These are phyloP conservation scores for Brachystomella parvula DNA, from an alignment of 1,140 invertebrate species.

Conservation along the genomic window DNA sequence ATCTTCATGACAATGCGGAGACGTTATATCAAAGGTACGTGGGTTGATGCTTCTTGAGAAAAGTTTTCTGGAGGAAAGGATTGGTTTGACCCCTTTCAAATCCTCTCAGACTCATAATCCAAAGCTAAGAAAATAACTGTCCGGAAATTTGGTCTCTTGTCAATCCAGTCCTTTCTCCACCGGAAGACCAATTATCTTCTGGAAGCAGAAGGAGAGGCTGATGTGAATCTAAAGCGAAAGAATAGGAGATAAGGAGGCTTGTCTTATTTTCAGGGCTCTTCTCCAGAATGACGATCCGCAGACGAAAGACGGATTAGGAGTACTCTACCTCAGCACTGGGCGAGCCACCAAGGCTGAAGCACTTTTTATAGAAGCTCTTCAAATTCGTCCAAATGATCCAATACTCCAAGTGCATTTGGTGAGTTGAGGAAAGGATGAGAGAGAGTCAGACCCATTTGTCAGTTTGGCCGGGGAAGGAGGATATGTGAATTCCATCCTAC, in stretches of 20 bases:
- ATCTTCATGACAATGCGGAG: constrained; percentile 40
- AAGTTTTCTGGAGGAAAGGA: too few species aligned
- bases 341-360: constrained; percentile 34
- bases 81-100: too few species aligned
- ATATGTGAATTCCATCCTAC: background rate
- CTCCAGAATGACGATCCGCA: constrained; percentile 34
- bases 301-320: constrained; percentile 39
- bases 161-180: too few species aligned
- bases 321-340: constrained; percentile 39
- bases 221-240: constrained; percentile 2
- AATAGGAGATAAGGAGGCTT: background rate
- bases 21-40: constrained; percentile 41
- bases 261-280: constrained; percentile 38
- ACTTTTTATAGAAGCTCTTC: constrained; percentile 32
- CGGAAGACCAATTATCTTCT: too few species aligned
- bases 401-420: constrained; percentile 41
- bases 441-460: constrained; percentile 9
- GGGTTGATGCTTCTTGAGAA: too few species aligned
- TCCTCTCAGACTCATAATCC: too few species aligned
- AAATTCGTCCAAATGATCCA: constrained; percentile 37
- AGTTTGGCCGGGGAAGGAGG: too few species aligned
- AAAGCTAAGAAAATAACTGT: too few species aligned
- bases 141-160: too few species aligned
- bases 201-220: constrained; percentile 1
- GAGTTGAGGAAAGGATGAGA: constrained; percentile 19